Conservation (phyloP, 2,888 invertebrate species). For the Cephus nigrinus region DNA sequence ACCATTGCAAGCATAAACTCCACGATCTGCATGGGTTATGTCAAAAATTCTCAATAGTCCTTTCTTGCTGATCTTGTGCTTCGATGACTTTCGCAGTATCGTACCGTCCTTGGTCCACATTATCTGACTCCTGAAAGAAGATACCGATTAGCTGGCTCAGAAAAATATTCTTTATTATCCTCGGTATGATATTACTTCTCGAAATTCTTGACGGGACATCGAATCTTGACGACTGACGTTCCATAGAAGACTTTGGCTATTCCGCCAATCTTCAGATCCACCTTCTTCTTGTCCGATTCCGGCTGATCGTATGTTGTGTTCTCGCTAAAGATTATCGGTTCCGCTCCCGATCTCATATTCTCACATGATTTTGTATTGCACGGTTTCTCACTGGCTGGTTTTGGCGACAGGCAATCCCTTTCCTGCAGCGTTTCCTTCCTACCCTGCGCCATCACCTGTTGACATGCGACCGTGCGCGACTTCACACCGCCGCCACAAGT, state of each 20-base stretch:
- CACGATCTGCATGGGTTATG: constrained; percentile 83
- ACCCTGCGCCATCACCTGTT: constrained; percentile 94
- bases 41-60: constrained; percentile 89
- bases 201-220: constrained; percentile 88
- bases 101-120: constrained; percentile 91
- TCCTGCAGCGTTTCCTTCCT: constrained; percentile 84
- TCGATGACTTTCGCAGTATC: constrained; percentile 80
- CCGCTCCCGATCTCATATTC: constrained; percentile 74
- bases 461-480: constrained; percentile 83
- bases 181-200: constrained; percentile 61
- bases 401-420: constrained; percentile 79
- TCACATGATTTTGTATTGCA: constrained; percentile 86
- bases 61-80: constrained; percentile 90
- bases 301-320: constrained; percentile 84
- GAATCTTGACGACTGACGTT: constrained; percentile 87
- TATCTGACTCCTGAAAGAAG: constrained; percentile 76
- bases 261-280: constrained; percentile 89
- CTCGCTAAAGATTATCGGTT: constrained; percentile 80
- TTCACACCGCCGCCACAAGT: constrained; percentile 94
- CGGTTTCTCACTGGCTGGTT: constrained; percentile 81
- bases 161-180: neutral
- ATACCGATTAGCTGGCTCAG: neutral
- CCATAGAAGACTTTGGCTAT: constrained; percentile 91
- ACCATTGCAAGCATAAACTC: constrained; percentile 87
- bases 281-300: constrained; percentile 81